Conservation (phyloP, 1,140 invertebrate genomes). For the Procambarus virginalis region DNA sequence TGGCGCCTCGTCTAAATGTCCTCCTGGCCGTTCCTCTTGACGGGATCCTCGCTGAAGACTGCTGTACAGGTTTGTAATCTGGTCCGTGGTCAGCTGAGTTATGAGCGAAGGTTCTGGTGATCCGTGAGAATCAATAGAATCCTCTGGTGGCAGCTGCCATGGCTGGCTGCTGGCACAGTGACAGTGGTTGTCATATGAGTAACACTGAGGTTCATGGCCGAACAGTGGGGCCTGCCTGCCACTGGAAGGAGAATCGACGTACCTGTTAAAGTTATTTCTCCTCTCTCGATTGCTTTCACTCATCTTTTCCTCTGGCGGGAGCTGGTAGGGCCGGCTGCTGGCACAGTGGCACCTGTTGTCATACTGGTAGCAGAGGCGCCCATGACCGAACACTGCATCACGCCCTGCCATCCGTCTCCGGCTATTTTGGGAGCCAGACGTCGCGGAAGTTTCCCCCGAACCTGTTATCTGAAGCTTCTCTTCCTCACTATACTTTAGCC, state of each 20-base stretch:
- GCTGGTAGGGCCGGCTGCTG: slow-evolving; percentile 6
- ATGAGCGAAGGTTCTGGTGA: background rate
- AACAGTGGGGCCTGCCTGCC: background rate
- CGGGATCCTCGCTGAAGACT: background rate
- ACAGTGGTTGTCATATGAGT: background rate
- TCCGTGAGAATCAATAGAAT: too few relatives aligned
- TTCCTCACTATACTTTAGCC: too few relatives aligned
- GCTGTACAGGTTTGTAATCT: background rate
- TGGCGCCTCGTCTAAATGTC: too few relatives aligned
- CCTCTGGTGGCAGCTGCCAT: background rate
- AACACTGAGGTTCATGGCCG: slow-evolving; percentile 19
- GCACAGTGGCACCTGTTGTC: slow-evolving; percentile 21
- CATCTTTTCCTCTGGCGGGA: background rate
- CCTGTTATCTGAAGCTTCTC: too few relatives aligned
- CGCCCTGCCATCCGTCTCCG: too few relatives aligned
- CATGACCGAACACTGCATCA: background rate
- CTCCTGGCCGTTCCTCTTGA: background rate
- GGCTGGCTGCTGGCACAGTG: slow-evolving; percentile 27
- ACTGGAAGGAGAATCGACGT: background rate
- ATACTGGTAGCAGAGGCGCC: background rate
- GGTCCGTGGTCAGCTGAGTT: background rate
- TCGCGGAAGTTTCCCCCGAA: too few relatives aligned
- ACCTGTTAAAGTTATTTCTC: too few relatives aligned
- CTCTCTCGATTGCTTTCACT: too few relatives aligned
- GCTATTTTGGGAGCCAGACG: too few relatives aligned